Conservation (phyloP, 1,140 invertebrate species). For the Homarus americanus region DNA sequence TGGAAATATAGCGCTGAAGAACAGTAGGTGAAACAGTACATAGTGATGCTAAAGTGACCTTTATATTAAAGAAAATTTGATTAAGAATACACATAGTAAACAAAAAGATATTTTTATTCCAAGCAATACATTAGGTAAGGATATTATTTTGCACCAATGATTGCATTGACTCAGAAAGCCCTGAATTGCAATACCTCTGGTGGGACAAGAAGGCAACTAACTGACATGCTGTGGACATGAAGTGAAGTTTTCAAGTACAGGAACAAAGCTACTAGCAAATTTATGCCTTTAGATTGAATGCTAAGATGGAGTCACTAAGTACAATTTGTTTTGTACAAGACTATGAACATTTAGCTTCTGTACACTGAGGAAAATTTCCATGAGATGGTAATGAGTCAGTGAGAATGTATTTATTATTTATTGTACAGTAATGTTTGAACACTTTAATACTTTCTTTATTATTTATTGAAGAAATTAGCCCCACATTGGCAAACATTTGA, state of each 20-base stretch:
- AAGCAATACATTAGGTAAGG: slow-evolving; percentile 69
- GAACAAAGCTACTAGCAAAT: slow-evolving; percentile 13
- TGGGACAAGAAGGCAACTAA: slow-evolving; percentile 3
- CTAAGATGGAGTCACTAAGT: slow-evolving; percentile 26
- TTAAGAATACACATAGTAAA: slow-evolving; percentile 43
- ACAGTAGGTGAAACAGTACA: slow-evolving; percentile 34
- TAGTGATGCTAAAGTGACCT: slow-evolving; percentile 71
- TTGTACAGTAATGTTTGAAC: slow-evolving; percentile 59
- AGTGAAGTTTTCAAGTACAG: slow-evolving; percentile 17
- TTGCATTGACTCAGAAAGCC: slow-evolving; percentile 20
- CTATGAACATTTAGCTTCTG: slow-evolving; percentile 29
- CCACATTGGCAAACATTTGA: background rate
- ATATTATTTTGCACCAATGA: slow-evolving; percentile 52
- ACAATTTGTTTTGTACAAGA: slow-evolving; percentile 56
- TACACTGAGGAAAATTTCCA: slow-evolving; percentile 29
- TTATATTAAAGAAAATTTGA: slow-evolving; percentile 60
- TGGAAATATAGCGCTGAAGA: background rate
- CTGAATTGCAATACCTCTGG: slow-evolving; percentile 46
- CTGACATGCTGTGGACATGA: background rate
- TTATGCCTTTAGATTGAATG: background rate
- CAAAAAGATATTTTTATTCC: slow-evolving; percentile 53
- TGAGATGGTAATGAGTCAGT: slow-evolving; percentile 65
- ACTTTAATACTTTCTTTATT: slow-evolving; percentile 57
- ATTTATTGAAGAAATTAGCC: slow-evolving; percentile 53
- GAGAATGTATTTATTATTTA: slow-evolving; percentile 69